These are phyloP conservation scores for Stegophylla sp. DNA, from an alignment of 2,888 invertebrate species.

Conservation along the genomic window DNA sequence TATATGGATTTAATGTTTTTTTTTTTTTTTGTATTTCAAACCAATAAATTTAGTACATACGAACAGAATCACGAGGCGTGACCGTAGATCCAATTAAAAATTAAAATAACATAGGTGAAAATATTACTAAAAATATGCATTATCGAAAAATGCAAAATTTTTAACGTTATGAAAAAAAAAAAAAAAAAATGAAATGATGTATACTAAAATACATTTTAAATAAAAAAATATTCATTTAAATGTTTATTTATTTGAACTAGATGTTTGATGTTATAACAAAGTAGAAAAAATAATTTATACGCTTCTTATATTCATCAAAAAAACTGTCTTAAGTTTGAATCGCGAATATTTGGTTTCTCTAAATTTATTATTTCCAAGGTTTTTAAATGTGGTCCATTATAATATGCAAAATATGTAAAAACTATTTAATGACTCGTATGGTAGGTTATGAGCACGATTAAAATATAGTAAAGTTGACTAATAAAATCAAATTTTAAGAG, in stretches of 20 bases:
- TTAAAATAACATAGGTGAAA: too few species aligned
- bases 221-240: neutral
- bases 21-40: too few species aligned
- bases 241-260: neutral
- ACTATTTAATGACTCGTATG: neutral
- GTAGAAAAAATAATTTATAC: neutral
- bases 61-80: too few species aligned
- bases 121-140: too few species aligned
- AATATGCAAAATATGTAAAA: neutral
- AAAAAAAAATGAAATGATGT: too few species aligned
- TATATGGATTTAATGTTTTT: too few species aligned
- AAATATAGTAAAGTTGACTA: neutral
- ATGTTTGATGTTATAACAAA: neutral
- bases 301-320: neutral
- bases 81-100: too few species aligned
- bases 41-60: too few species aligned
- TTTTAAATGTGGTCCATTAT: neutral
- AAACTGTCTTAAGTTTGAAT: neutral
- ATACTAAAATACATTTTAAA: neutral
- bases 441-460: neutral
- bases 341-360: slow-evolving; percentile 1
- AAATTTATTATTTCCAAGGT: slow-evolving; percentile 17
- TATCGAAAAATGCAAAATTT: too few species aligned
- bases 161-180: too few species aligned
- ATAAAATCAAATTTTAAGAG: too few species aligned